Evolutionary conservation across 2,797 vertebrate genomes (phyloP).

Genomic region (Adrianichthys oophorus): DNA sequence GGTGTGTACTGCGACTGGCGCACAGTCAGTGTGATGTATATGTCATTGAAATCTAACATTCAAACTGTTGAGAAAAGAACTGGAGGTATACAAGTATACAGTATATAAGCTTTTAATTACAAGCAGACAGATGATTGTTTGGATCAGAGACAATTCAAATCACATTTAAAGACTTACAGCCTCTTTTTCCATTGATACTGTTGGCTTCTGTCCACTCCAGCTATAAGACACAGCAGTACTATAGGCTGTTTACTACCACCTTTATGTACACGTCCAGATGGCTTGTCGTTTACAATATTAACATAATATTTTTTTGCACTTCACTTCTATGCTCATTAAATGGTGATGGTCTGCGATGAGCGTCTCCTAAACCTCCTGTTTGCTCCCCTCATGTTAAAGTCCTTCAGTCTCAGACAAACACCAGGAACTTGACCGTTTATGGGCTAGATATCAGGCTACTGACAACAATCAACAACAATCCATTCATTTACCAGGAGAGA

Average conservation of each 20-base stretch:
- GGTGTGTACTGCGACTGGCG: too few relatives aligned
- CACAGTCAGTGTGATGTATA: too few relatives aligned
- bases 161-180: constrained; percentile 44
- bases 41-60: neutral
- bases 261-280: constrained; percentile 6
- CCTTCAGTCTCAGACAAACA: constrained; percentile 26
- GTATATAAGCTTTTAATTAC: constrained; percentile 61
- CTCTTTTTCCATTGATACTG: constrained; percentile 22
- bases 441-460: constrained; percentile 2
- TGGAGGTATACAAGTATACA: neutral
- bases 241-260: constrained; percentile 50
- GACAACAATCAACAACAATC: constrained; percentile 11
- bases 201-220: constrained; percentile 34
- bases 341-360: neutral
- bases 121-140: constrained; percentile 55
- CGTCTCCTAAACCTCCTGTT: constrained; percentile 16
- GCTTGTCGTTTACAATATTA: constrained; percentile 45
- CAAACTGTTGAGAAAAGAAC: neutral
- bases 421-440: constrained; percentile 4
- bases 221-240: constrained; percentile 43
- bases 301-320: neutral
- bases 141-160: constrained; percentile 37
- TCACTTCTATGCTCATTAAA: too few relatives aligned
- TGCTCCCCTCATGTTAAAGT: neutral
- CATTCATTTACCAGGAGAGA: constrained; percentile 19